phyloP scores from a whole-genome alignment of 2,113 vertebrate species.

The Alexandromys fortis region DNA sequence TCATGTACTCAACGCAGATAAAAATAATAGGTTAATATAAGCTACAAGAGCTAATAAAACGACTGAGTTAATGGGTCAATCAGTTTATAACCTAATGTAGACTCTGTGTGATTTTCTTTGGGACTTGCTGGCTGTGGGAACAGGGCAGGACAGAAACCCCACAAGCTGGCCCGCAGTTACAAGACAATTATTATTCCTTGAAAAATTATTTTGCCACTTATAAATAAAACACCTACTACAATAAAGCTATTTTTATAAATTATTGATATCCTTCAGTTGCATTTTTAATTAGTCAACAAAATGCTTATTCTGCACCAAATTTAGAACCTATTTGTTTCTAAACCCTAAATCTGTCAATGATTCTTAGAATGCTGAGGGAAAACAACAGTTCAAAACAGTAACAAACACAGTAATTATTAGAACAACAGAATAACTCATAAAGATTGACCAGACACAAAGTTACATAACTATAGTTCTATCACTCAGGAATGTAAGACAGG shows the following conservation, averaged over 20 bases:
- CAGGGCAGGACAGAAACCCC: too few species aligned
- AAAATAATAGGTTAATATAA: too few species aligned
- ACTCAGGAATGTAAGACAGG: neutral
- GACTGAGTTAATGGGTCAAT: too few species aligned
- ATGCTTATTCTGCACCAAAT: neutral
- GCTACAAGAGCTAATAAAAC: too few species aligned
- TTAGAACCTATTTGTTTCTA: neutral
- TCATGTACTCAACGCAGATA: too few species aligned
- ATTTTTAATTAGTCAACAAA: constrained; percentile 20
- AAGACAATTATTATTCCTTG: neutral
- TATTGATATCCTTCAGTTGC: neutral
- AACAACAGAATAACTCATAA: neutral
- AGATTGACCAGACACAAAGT: neutral
- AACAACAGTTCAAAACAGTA: neutral
- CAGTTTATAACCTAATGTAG: too few species aligned
- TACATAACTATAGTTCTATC: neutral
- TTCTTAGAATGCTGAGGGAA: neutral
- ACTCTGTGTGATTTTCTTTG: too few species aligned
- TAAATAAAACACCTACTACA: neutral
- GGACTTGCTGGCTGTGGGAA: too few species aligned
- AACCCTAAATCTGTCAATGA: neutral
- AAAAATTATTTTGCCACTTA: neutral
- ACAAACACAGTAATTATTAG: neutral
- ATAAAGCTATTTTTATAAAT: neutral
- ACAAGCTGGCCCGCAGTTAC: neutral